Evolutionary conservation across 2,888 invertebrate genomes (phyloP), one percentile per base, ranked within the genome.

Genomic region (Apotomis capreana): DNA sequence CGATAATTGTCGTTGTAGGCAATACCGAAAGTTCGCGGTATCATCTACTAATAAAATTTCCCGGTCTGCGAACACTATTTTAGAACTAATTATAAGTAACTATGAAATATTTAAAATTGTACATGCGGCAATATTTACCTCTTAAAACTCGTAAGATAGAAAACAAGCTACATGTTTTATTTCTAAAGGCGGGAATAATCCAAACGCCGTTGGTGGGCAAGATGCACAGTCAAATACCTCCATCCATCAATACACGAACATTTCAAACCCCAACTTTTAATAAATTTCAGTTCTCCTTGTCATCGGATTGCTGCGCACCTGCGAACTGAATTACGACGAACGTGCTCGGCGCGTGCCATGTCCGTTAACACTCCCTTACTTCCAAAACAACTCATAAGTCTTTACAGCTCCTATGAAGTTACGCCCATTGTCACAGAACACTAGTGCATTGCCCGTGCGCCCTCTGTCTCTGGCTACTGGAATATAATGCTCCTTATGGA

Each of bases 261-360:
- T 51, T 68, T 54, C 44, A 72, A 57, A 68, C 44, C 51, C 58
- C 79, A 83, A 83, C 81, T 89, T 90, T 89, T 90, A 90, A 90
- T 89, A 88, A 89, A 90, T 88, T 87, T 86, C 84, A 81, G 86
- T 85, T 83, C 84, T 54, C 54, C 64, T 83, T 86, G 85, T 85
- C 86, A 85, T 85, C 81, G 83, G 82, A 87, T 87, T 85, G 87
- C 84, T 83, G 82, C 81, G 79, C 90, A 91, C 91, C 90, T 90
- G 90, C 79, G 81, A 82, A 82, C 88, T 87, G 89, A 87, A 83
- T 89, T 88, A 91, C 87, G 85, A 79, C 77, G 80, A 85, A 86
- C 87, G 87, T 87, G 87, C 84, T 80, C 78, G 70, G 80, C 81
- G 81, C 79, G 80, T 78, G 79, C 76, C 79, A 77, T 76, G 76